Percentiles rank a stretch among this genome's conserved stretches.
phyloP scores from a whole-genome alignment of 1,140 invertebrate genomes.

The Drosophila repleta region DNA sequence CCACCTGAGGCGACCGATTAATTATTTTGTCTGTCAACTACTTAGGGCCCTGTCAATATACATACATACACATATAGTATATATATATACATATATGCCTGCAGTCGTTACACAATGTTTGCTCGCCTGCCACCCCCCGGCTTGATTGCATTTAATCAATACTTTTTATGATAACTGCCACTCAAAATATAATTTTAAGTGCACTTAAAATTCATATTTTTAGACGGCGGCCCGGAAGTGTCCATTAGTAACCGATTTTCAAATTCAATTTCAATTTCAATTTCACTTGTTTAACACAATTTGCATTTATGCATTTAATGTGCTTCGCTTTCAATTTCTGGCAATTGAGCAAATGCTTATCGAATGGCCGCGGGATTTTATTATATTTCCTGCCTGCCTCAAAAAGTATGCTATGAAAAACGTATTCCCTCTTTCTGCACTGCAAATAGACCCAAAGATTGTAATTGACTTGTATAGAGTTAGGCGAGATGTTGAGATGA shows the following conservation, averaged over 20 bases:
- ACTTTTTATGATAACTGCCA: not conserved
- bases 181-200: conserved; percentile 1
- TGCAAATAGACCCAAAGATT: not conserved
- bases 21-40: conserved; percentile 1
- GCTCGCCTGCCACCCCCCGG: not conserved
- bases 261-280: not conserved
- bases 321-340: not conserved
- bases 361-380: too few species aligned
- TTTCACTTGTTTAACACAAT: not conserved
- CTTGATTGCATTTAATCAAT: not conserved
- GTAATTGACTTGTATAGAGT: too few species aligned
- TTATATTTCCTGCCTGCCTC: not conserved
- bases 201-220: not conserved
- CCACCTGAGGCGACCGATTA: not conserved
- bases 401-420: not conserved
- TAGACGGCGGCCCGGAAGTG: not conserved
- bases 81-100: not conserved
- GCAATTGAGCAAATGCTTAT: too few species aligned
- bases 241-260: not conserved
- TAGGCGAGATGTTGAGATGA: too few species aligned
- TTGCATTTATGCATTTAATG: not conserved
- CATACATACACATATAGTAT: not conserved
- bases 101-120: not conserved
- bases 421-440: too few species aligned
- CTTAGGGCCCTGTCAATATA: too few species aligned